These are phyloP conservation scores for Perdita meconis DNA, from an alignment of 2,888 invertebrate species.

Conservation along the genomic window DNA sequence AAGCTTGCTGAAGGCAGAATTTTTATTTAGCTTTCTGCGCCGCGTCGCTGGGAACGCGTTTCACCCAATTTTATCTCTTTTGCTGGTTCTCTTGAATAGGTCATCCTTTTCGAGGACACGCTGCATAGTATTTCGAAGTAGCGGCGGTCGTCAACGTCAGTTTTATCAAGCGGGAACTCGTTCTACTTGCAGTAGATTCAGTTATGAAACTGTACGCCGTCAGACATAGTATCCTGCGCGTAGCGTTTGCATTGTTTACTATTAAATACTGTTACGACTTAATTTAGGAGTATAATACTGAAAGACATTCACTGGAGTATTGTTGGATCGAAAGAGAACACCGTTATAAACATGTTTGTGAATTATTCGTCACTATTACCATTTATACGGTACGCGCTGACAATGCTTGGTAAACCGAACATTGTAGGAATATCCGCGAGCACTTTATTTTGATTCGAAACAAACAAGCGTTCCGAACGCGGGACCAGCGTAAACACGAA, in stretches of 20 bases:
- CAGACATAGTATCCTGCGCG: neutral
- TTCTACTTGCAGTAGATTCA: slow-evolving; percentile 2
- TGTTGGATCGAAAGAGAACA: too few species aligned
- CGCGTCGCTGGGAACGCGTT: too few species aligned
- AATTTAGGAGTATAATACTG: too few species aligned
- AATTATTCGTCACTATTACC: too few species aligned
- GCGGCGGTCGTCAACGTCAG: neutral
- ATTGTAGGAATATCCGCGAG: neutral
- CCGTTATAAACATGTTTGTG: too few species aligned
- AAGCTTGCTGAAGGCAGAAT: neutral
- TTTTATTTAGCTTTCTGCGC: too few species aligned
- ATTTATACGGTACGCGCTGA: neutral
- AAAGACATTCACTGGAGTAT: too few species aligned
- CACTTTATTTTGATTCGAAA: neutral
- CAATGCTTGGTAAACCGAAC: neutral
- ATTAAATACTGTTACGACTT: neutral
- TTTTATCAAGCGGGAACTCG: neutral
- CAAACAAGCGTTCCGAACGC: neutral
- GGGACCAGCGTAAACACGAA: neutral
- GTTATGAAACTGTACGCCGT: neutral
- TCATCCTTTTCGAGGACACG: too few species aligned
- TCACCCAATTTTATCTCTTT: too few species aligned
- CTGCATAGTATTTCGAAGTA: neutral
- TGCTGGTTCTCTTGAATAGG: too few species aligned
- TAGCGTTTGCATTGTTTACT: neutral